These are phyloP conservation scores for Holothuria scabra DNA, from an alignment of 53 echinoderm and acorn worm genomes.

Conservation along the genomic window DNA sequence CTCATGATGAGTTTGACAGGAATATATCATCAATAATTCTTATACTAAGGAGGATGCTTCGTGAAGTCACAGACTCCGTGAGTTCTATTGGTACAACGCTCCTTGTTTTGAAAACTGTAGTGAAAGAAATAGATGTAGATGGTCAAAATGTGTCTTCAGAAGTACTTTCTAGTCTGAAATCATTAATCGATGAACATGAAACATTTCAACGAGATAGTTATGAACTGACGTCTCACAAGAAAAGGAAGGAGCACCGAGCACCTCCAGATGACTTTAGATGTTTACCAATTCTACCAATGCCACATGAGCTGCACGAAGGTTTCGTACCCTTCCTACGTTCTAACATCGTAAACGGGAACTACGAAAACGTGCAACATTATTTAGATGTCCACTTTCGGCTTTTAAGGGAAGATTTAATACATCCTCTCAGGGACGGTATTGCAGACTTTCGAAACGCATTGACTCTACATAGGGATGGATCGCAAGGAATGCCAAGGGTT, in stretches of 20 bases:
- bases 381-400: constrained; percentile 76
- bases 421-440: constrained; percentile 78
- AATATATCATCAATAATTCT: background rate
- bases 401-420: constrained; percentile 85
- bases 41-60: background rate
- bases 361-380: constrained; percentile 61
- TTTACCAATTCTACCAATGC: constrained; percentile 57
- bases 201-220: background rate
- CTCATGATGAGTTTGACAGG: background rate
- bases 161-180: background rate
- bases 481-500: constrained; percentile 50
- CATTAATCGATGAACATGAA: background rate
- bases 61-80: background rate
- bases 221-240: background rate
- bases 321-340: constrained; percentile 31
- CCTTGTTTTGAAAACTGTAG: background rate
- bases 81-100: background rate
- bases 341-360: constrained; percentile 52
- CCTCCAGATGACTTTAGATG: constrained; percentile 50
- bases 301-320: constrained; percentile 51
- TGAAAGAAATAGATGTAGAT: background rate
- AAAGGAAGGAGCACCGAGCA: background rate
- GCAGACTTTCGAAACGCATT: constrained; percentile 51
- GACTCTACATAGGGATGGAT: background rate
- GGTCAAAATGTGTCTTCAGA: background rate